These are phyloP conservation scores for Meiosimyza decipiens DNA, from an alignment of 2,888 invertebrate genomes.

Conservation along the genomic window DNA sequence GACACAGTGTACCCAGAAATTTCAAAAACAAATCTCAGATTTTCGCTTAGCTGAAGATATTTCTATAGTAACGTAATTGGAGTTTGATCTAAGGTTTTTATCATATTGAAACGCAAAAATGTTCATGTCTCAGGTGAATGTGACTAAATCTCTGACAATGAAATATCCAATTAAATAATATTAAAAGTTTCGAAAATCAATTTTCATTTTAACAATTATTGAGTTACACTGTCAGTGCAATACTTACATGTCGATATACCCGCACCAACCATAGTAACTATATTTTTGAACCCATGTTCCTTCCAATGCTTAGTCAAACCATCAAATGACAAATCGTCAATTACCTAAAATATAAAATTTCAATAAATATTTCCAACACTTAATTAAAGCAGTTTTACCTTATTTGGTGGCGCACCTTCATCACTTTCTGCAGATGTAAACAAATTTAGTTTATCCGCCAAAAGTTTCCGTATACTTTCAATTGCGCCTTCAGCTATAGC, in stretches of 20 bases:
- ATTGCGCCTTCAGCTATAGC: conserved; percentile 67
- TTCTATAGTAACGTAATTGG: too few relatives aligned
- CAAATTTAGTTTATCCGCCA: conserved; percentile 74
- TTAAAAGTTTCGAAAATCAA: not conserved
- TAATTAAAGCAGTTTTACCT: conserved; percentile 39
- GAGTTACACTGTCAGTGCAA: not conserved
- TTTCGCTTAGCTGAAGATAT: too few relatives aligned
- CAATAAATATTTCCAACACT: not conserved
- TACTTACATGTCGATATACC: conserved; percentile 94
- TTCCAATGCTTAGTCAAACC: conserved; percentile 85
- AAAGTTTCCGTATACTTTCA: conserved; percentile 74
- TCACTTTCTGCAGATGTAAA: conserved; percentile 44
- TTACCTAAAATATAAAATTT: conserved; percentile 66
- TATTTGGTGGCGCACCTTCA: conserved; percentile 45
- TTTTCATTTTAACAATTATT: conserved; percentile 5
- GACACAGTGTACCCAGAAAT: too few relatives aligned
- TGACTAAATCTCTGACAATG: not conserved
- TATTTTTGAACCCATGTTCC: conserved; percentile 80
- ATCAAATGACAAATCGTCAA: conserved; percentile 78
- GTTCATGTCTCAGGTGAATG: too few relatives aligned
- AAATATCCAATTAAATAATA: not conserved
- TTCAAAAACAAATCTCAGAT: too few relatives aligned
- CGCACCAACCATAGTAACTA: conserved; percentile 95
- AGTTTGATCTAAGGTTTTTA: too few relatives aligned
- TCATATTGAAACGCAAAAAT: too few relatives aligned